These are phyloP conservation scores for Bagarius yarrelli DNA, from an alignment of 2,113 vertebrate genomes.

Conservation along the genomic window DNA sequence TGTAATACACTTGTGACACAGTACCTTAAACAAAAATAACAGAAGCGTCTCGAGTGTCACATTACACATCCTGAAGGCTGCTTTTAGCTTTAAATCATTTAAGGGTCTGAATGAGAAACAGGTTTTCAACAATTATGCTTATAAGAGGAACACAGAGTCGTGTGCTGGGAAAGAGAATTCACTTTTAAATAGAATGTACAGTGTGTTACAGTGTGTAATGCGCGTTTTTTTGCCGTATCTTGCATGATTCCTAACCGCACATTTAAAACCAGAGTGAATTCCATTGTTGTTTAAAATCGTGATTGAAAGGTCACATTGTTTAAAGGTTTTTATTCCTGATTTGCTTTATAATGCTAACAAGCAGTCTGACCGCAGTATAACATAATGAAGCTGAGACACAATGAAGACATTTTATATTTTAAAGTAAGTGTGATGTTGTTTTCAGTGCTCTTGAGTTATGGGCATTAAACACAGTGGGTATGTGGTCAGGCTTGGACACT, in stretches of 20 bases:
- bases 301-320: conserved; percentile 8
- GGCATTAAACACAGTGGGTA: background rate
- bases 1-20: background rate
- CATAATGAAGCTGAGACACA: background rate
- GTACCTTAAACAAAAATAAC: background rate
- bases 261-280: background rate
- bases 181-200: background rate
- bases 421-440: background rate
- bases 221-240: background rate
- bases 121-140: background rate
- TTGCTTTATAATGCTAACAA: background rate
- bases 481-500: background rate
- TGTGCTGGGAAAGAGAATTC: background rate
- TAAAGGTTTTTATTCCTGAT: background rate
- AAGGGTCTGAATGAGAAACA: background rate
- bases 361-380: background rate
- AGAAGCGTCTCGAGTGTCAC: background rate
- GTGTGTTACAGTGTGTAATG: background rate
- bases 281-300: background rate
- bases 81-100: background rate
- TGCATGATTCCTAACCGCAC: background rate
- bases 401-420: background rate
- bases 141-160: background rate
- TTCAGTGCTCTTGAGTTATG: background rate
- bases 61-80: background rate